A percentile compares a stretch with the other conserved stretches of the same genome.
Evolutionary conservation across 2,113 vertebrate species (phyloP).

Genomic region (Gobio gobio): DNA sequence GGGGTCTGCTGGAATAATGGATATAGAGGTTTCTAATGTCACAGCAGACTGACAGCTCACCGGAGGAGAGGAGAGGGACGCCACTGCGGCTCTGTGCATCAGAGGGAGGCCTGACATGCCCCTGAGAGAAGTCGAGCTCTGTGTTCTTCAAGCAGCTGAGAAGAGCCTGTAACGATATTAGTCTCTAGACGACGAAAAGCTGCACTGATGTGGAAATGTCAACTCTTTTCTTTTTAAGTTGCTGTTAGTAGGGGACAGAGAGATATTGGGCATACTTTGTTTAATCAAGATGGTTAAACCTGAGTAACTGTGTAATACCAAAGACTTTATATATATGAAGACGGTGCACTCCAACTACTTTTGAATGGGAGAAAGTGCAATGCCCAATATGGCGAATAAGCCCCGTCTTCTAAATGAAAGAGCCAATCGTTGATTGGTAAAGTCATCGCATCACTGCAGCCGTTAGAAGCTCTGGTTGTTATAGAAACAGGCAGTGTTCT

Average conservation of each 20-base stretch:
- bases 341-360: no score
- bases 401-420: no score
- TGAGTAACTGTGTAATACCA: neutral
- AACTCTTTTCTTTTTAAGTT: neutral
- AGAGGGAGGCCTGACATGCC: slow-evolving; percentile 11
- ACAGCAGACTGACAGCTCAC: slow-evolving; percentile 44
- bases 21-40: slow-evolving; percentile 12
- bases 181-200: neutral
- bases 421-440: no score
- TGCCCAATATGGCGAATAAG: no score
- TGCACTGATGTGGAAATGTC: slow-evolving; percentile 2
- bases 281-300: neutral
- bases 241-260: neutral
- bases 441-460: no score
- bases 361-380: no score
- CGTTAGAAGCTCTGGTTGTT: no score
- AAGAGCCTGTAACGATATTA: slow-evolving; percentile 1
- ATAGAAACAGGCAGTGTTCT: no score
- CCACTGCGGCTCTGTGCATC: neutral
- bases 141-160: slow-evolving; percentile 24
- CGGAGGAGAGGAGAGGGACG: slow-evolving; percentile 11
- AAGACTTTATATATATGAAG: no score
- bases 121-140: slow-evolving; percentile 3
- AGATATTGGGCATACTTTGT: neutral
- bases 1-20: slow-evolving; percentile 52